A percentile compares a stretch with the other conserved stretches of the same genome.
phyloP scores from a whole-genome alignment of 1,140 invertebrate genomes.

The Drepana arcuata region DNA sequence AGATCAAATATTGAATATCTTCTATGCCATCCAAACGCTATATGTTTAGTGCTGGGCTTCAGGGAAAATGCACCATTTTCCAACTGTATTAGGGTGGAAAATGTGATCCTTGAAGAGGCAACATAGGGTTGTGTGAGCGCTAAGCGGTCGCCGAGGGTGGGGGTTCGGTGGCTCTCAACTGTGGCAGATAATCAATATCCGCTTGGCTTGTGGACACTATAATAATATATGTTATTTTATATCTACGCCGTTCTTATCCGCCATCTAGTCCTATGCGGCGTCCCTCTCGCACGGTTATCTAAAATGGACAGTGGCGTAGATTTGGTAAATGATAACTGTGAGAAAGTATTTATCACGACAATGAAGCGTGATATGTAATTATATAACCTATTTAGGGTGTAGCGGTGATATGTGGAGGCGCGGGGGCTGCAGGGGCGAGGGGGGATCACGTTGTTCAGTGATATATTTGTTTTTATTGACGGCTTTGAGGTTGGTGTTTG shows the following conservation, averaged over 20 bases:
- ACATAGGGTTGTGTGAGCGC: slow-evolving; percentile 32
- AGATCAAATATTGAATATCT: slow-evolving; percentile 70
- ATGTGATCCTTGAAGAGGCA: slow-evolving; percentile 11
- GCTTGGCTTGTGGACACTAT: slow-evolving; percentile 73
- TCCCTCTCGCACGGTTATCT: slow-evolving; percentile 63
- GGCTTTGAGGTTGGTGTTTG: slow-evolving; percentile 29
- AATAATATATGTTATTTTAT: slow-evolving; percentile 71
- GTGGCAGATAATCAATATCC: slow-evolving; percentile 74
- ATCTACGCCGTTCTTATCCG: slow-evolving; percentile 39
- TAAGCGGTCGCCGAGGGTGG: slow-evolving; percentile 19
- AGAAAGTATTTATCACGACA: slow-evolving; percentile 72
- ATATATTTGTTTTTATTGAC: slow-evolving; percentile 58
- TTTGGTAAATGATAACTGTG: slow-evolving; percentile 71
- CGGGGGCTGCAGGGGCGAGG: slow-evolving; percentile 11
- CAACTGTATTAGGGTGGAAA: slow-evolving; percentile 30
- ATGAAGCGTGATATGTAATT: slow-evolving; percentile 69
- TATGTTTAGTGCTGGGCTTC: no score
- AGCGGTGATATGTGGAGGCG: slow-evolving; percentile 30
- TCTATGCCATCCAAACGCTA: no score
- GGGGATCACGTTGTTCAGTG: slow-evolving; percentile 27
- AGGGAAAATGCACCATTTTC: slow-evolving; percentile 36
- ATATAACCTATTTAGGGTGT: slow-evolving; percentile 61
- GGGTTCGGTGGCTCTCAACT: slow-evolving; percentile 64
- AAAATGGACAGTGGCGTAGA: slow-evolving; percentile 71
- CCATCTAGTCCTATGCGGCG: slow-evolving; percentile 11